A percentile compares a stretch with the other conserved stretches of the same genome.
These are phyloP conservation scores for Brachionus koreanus DNA, from an alignment of 1,140 invertebrate species.

Conservation along the genomic window DNA sequence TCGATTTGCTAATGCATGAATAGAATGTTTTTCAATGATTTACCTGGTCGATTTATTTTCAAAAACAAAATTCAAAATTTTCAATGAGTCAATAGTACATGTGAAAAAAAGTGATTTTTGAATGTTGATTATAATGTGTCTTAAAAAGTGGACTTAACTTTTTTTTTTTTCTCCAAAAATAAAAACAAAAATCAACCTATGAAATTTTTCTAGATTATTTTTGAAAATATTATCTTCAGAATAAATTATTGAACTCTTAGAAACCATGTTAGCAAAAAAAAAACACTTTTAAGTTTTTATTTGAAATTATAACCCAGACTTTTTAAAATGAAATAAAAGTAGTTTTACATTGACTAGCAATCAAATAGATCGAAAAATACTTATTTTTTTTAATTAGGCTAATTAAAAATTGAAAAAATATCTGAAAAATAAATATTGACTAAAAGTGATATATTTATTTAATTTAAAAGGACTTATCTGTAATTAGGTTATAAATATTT, in stretches of 20 bases:
- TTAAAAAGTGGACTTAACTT: constrained; percentile 8
- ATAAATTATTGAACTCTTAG: background rate
- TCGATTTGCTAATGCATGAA: background rate
- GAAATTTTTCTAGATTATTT: background rate
- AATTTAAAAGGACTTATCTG: background rate
- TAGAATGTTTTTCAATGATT: background rate
- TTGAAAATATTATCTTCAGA: background rate
- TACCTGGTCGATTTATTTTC: background rate
- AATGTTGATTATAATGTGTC: constrained; percentile 21
- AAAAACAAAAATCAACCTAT: background rate
- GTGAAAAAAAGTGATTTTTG: background rate
- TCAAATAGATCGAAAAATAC: no score
- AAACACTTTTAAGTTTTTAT: background rate
- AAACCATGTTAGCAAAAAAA: background rate
- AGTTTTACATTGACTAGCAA: no score
- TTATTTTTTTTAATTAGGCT: background rate
- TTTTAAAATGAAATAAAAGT: no score
- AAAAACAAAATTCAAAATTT: background rate
- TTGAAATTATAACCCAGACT: background rate
- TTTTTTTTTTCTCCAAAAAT: background rate
- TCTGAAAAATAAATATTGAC: background rate
- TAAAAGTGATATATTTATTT: background rate
- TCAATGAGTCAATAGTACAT: background rate
- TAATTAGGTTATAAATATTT: background rate
- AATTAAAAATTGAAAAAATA: background rate